These are phyloP conservation scores for Phlogophora meticulosa DNA, from an alignment of 2,888 invertebrate genomes.

Conservation along the genomic window DNA sequence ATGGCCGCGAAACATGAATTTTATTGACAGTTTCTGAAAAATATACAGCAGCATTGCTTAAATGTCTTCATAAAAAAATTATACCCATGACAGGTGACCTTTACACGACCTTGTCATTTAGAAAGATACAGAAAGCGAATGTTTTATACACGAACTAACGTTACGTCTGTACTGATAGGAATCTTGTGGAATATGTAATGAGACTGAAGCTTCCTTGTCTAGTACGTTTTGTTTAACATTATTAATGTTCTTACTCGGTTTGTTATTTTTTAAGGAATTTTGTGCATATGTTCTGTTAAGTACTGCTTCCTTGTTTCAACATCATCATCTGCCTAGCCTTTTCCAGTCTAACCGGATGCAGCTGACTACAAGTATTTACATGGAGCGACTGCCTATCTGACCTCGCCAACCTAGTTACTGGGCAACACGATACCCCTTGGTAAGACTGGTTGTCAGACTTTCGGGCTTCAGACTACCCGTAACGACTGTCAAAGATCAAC, in stretches of 20 bases:
- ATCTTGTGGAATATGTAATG: slow-evolving; percentile 67
- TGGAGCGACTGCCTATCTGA: no score
- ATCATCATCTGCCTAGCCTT: no score
- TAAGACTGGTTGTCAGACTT: no score
- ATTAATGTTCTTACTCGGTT: slow-evolving; percentile 41
- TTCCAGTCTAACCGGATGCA: no score
- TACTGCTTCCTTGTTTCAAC: slow-evolving; percentile 53
- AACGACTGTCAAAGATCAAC: no score
- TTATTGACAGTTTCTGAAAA: slow-evolving; percentile 45
- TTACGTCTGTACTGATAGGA: slow-evolving; percentile 60
- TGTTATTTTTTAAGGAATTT: slow-evolving; percentile 46
- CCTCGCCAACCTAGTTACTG: no score
- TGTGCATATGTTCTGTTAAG: slow-evolving; percentile 47
- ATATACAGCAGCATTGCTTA: not conserved
- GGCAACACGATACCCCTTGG: no score
- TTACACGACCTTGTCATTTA: slow-evolving; percentile 73
- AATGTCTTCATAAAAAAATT: slow-evolving; percentile 44
- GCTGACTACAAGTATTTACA: no score
- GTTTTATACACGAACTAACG: slow-evolving; percentile 63
- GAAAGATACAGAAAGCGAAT: slow-evolving; percentile 69
- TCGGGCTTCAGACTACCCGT: no score
- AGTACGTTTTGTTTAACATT: slow-evolving; percentile 47
- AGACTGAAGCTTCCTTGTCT: slow-evolving; percentile 65
- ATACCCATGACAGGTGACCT: slow-evolving; percentile 69
- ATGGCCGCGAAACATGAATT: slow-evolving; percentile 9